Percentiles rank a stretch among this genome's conserved stretches.
Conservation (phyloP, 2,797 vertebrate species). For the Diglossa cyanea region DNA sequence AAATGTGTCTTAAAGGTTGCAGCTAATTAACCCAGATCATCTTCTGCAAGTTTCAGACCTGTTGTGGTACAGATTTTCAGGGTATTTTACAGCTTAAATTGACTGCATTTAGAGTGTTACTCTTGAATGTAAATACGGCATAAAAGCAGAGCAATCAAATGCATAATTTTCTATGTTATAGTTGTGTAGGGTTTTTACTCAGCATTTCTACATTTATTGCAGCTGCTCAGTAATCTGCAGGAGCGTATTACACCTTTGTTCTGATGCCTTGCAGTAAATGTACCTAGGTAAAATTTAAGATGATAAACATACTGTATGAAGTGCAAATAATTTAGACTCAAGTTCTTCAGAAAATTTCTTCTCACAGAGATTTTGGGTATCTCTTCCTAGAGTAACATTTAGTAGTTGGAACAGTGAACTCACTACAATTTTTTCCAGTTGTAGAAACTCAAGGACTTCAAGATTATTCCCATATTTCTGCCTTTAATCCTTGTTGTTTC, state of each 20-base stretch:
- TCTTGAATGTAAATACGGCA: neutral
- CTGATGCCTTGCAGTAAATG: neutral
- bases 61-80: neutral
- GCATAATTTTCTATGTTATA: neutral
- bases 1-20: neutral
- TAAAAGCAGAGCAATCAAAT: neutral
- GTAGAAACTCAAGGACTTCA: neutral
- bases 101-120: neutral
- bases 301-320: neutral
- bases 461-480: neutral
- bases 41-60: neutral
- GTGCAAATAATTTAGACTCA: neutral
- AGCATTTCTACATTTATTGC: neutral
- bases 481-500: neutral
- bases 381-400: neutral
- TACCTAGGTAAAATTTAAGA: neutral
- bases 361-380: neutral
- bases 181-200: neutral
- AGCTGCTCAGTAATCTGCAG: neutral
- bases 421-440: neutral
- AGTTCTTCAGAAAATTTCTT: neutral
- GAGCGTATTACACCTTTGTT: rapidly evolving
- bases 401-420: neutral
- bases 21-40: conserved; percentile 33
- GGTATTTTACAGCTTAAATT: neutral